Base-by-base conservation (phyloP, 2,888 invertebrate species). In the Apodemia duryi region DNA sequence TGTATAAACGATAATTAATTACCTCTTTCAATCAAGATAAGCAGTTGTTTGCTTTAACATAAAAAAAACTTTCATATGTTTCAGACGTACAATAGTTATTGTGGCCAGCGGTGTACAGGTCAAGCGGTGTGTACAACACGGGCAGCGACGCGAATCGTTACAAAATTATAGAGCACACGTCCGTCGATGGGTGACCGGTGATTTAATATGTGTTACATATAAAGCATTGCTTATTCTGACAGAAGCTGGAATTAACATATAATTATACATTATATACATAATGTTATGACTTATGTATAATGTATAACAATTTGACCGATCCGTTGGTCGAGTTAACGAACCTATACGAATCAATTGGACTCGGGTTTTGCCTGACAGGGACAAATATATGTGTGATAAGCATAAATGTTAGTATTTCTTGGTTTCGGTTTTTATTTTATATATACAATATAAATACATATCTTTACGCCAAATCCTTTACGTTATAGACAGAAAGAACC, bases 81-180 rank as follows among this genome's bases (percentile, higher is more conserved):
- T 13, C n/a, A 46, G 46, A 46, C n/a, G 13, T 46, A 46, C 43
- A 4, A 29, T 57, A 29, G 29, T 57, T 57, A 60, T n/a, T 32
- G 35, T 60, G 35, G 60, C 60, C 60, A n/a, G 35, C 35, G n/a
- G 35, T 57, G 57, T 57, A 60, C 35, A 32, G 29, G 60, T 60
- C 32, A 60, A 60, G 32, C 60, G 35, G n/a, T 60, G 35, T 60
- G 32, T 32, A 62, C 62, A 49, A 46, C 35, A 38, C 35, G 63
- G 10, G 51, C 63, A 63, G 35, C 63, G 63, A 51, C 51, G 63
- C 63, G 49, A 46, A 35, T 35, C 60, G 35, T 60, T 60, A 51
- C 63, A 49, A 63, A 63, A 51, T 46, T 49, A 63, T 63, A 63
- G 32, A 51, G 21, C 63, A 29, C 62, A 62, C 46, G 62, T 62